Conservation (phyloP, 2,888 invertebrate genomes). For the Celastrina argiolus region DNA sequence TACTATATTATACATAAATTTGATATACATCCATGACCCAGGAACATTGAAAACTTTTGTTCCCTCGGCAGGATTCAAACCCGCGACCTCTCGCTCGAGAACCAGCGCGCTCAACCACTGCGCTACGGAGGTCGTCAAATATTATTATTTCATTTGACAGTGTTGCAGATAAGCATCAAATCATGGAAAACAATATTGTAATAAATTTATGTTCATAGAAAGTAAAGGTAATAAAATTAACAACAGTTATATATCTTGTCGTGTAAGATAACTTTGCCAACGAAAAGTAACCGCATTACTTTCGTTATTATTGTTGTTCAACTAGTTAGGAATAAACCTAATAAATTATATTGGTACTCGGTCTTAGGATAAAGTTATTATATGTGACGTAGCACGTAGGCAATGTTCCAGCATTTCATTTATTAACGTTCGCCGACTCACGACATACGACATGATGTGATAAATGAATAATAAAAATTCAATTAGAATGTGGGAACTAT, state of each 20-base stretch:
- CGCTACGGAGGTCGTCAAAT: too few relatives aligned
- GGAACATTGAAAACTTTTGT: too few relatives aligned
- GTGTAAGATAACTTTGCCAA: background rate
- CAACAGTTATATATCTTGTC: background rate
- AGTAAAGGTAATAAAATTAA: conserved; percentile 7
- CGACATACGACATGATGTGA: background rate
- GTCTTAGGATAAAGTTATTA: background rate
- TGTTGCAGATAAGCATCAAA: too few relatives aligned
- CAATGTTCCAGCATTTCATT: conserved; percentile 1
- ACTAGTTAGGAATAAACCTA: conserved; percentile 12
- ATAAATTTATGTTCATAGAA: background rate
- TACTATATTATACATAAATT: too few relatives aligned
- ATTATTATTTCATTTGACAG: too few relatives aligned
- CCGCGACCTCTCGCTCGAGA: too few relatives aligned
- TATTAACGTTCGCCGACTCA: background rate
- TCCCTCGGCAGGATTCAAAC: too few relatives aligned
- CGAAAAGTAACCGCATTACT: conserved; percentile 12
- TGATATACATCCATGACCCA: too few relatives aligned
- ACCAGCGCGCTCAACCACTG: too few relatives aligned
- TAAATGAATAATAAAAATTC: background rate
- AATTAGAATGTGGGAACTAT: background rate
- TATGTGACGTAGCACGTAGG: conserved; percentile 1
- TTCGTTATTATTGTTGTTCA: conserved; percentile 15
- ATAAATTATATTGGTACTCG: conserved; percentile 3
- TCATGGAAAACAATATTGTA: too few relatives aligned